phyloP scores from a whole-genome alignment of 2,888 invertebrate species.

The Caenorhabditis japonica region DNA sequence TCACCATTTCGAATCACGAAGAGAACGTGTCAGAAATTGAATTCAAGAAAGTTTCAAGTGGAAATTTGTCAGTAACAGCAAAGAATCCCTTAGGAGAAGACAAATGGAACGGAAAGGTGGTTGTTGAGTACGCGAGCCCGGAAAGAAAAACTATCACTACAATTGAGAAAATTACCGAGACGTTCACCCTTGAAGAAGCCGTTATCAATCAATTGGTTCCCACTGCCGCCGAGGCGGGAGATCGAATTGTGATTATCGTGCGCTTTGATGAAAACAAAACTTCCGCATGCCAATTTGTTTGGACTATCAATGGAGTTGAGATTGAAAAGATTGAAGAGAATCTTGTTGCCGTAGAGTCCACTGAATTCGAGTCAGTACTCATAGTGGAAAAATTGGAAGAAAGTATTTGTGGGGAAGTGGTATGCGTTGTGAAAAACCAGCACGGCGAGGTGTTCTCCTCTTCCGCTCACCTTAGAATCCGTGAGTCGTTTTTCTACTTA shows the following conservation, averaged over 20 bases:
- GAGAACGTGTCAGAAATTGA: conserved; percentile 61
- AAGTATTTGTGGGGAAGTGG: conserved; percentile 61
- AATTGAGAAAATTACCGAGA: conserved; percentile 32
- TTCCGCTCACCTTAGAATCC: conserved; percentile 55
- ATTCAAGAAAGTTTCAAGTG: conserved; percentile 60
- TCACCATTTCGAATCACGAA: conserved; percentile 49
- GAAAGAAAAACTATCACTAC: conserved; percentile 16
- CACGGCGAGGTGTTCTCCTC: conserved; percentile 63
- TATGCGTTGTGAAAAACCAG: conserved; percentile 65
- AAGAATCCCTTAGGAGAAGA: conserved; percentile 69
- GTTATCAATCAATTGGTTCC: conserved; percentile 64
- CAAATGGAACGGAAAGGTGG: conserved; percentile 65
- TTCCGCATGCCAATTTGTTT: conserved; percentile 66
- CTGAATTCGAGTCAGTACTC: conserved; percentile 61
- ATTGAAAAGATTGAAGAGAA: conserved; percentile 48
- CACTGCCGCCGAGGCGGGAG: conserved; percentile 42
- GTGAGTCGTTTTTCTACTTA: conserved; percentile 52
- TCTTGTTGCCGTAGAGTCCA: conserved; percentile 60
- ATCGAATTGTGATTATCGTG: conserved; percentile 60
- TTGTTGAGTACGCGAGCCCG: conserved; percentile 62
- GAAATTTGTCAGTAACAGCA: conserved; percentile 69
- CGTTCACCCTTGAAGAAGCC: conserved; percentile 44
- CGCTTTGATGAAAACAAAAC: conserved; percentile 62
- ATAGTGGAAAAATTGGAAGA: conserved; percentile 55
- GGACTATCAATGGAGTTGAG: conserved; percentile 66